Evolutionary conservation across 2,888 invertebrate species (phyloP).

Genomic region (Papilio elwesi): DNA sequence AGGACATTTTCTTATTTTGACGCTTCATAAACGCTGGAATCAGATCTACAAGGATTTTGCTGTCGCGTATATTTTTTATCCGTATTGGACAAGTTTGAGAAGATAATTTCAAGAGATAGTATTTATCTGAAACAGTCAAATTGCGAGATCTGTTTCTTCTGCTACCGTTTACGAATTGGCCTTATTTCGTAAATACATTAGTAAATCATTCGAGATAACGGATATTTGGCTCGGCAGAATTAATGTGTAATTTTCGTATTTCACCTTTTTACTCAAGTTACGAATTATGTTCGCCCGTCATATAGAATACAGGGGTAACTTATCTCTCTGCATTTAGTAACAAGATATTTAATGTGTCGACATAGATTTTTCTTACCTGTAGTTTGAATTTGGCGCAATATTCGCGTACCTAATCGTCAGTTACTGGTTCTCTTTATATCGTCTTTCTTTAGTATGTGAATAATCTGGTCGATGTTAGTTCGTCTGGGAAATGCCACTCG

Average conservation of each 20-base stretch:
- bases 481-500: no score
- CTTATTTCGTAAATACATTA: not conserved
- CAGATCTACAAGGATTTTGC: no score
- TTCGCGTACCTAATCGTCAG: no score
- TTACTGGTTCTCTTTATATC: no score
- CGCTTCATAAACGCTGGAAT: no score
- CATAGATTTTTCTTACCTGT: not conserved
- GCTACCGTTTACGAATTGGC: not conserved
- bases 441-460: no score
- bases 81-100: no score
- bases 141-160: not conserved
- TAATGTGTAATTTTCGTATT: slow-evolving; percentile 15
- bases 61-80: no score
- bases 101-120: no score
- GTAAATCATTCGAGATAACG: slow-evolving; percentile 12
- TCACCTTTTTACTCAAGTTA: slow-evolving; percentile 14
- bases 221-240: not conserved
- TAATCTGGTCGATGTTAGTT: no score
- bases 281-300: slow-evolving; percentile 16
- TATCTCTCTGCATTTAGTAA: not conserved
- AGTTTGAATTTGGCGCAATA: no score
- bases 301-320: not conserved
- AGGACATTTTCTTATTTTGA: no score
- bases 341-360: not conserved
- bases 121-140: not conserved